Percentiles rank a stretch among this genome's conserved stretches.
phyloP scores from a whole-genome alignment of 2,888 invertebrate species.

The Teleiodes luculella region DNA sequence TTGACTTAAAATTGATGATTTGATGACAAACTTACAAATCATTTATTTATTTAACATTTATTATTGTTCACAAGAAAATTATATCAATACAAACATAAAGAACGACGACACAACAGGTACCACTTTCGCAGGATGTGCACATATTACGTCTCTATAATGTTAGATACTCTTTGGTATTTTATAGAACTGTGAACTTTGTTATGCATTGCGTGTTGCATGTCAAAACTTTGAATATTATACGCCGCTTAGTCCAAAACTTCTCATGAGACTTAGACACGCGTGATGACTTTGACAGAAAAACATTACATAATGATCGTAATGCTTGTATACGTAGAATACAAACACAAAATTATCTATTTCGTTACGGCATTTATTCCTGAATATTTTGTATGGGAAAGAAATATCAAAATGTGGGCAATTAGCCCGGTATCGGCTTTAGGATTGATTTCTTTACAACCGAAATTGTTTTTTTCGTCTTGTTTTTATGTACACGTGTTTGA shows the following conservation, averaged over 20 bases:
- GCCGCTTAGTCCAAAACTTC: not conserved
- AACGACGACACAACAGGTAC: no score
- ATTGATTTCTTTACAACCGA: conserved; percentile 64
- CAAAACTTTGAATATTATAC: not conserved
- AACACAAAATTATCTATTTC: conserved; percentile 51
- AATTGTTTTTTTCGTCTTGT: conserved; percentile 43
- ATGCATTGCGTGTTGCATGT: no score
- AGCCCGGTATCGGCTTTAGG: conserved; percentile 49
- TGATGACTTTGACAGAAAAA: not conserved
- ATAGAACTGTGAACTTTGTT: no score
- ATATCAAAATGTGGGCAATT: conserved; percentile 45
- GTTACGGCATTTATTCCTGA: conserved; percentile 51
- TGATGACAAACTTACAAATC: no score
- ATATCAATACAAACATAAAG: no score
- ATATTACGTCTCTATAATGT: no score
- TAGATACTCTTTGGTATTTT: no score
- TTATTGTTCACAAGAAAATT: no score
- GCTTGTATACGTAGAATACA: conserved; percentile 33
- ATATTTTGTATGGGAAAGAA: conserved; percentile 42
- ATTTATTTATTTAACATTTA: no score
- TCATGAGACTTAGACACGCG: not conserved
- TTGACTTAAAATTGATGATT: no score
- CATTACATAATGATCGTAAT: not conserved
- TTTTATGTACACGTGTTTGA: not conserved
- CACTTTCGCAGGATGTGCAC: no score